Evolutionary conservation across 2,113 vertebrate species (phyloP), one percentile per base, ranked within the genome.

Genomic region (Myiopsitta monachus): DNA sequence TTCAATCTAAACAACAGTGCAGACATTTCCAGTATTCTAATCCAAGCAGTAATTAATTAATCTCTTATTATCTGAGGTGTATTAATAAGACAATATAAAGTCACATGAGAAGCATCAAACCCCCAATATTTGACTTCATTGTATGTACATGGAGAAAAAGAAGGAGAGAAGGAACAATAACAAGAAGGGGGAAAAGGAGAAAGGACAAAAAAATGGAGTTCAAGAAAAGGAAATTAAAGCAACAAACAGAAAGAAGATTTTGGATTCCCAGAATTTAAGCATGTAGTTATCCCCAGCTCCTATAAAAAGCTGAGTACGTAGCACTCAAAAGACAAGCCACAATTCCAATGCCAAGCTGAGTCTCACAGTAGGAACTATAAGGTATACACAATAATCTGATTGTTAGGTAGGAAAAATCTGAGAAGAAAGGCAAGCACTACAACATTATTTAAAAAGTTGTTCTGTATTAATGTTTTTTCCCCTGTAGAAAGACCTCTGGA

Each of bases 401-500:
- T 13, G 49, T 17, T 33, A 64, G 22, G 62, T 47, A 85, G 43
- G 64, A 84, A 91, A 76, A 52, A 14, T 10, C 3, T 4, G 1
- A 90, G 70, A 43, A 81, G 43, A 19, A 41, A 57, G 30, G 33
- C 30, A 67, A 91, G 52, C 33, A 51, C 23, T 80, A 47, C 7
- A 55, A 39, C 8, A 7, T 51, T 57, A 47, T 62, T 85, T 30
- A 36, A 85, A 91, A 90, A 79, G 51, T 22, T 66, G 18, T 46
- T 79, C 75, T 92, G 82, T n/a, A 66, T 63, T 41, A 57, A 33
- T 70, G 74, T 46, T 70, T 83, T 81, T 93, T 94, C 51, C 88
- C 39, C 49, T 47, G 59, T 28, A 97, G 77, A 81, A 94, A 92
- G 84, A 91, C 89, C 77, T 94, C 72, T 96, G 93, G 95, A 95